Conservation (phyloP, 2,113 vertebrate genomes). For the Toxotes chatareus region DNA sequence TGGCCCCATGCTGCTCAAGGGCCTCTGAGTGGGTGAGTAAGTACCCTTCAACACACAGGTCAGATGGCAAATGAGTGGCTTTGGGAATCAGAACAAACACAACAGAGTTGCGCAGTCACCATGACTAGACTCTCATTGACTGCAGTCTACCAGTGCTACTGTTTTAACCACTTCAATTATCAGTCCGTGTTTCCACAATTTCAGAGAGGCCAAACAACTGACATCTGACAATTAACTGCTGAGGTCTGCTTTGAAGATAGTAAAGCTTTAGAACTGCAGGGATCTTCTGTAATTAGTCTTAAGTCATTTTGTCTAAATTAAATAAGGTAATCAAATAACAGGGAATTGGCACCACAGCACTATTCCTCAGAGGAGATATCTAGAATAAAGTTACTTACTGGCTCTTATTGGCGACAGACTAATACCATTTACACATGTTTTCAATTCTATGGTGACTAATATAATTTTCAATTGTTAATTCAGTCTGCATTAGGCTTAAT, state of each 20-base stretch:
- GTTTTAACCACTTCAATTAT: constrained; percentile 33
- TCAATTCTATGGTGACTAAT: constrained; percentile 37
- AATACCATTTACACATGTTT: constrained; percentile 20
- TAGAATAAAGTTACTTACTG: constrained; percentile 16
- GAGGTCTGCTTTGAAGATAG: constrained; percentile 40
- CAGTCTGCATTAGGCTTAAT: constrained; percentile 20
- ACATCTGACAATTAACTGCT: constrained; percentile 34
- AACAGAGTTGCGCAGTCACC: constrained; percentile 12
- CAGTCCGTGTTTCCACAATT: constrained; percentile 10
- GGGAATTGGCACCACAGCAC: constrained; percentile 33
- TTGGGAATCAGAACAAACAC: constrained; percentile 19
- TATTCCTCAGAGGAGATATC: constrained; percentile 27
- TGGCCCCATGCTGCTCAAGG: constrained; percentile 40
- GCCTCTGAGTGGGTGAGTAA: constrained; percentile 29
- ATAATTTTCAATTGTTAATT: constrained; percentile 36
- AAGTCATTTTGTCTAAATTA: constrained; percentile 58
- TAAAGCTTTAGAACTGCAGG: constrained; percentile 26
- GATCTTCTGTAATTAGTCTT: constrained; percentile 42
- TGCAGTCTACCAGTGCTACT: constrained; percentile 1
- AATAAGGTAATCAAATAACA: constrained; percentile 68
- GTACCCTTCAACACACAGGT: constrained; percentile 37
- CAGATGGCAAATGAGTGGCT: constrained; percentile 29
- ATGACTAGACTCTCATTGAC: constrained; percentile 27
- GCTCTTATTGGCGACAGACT: constrained; percentile 1
- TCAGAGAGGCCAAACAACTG: constrained; percentile 30